Base-by-base conservation (phyloP, 1,140 invertebrate genomes). In the Vanessa tameamea region DNA sequence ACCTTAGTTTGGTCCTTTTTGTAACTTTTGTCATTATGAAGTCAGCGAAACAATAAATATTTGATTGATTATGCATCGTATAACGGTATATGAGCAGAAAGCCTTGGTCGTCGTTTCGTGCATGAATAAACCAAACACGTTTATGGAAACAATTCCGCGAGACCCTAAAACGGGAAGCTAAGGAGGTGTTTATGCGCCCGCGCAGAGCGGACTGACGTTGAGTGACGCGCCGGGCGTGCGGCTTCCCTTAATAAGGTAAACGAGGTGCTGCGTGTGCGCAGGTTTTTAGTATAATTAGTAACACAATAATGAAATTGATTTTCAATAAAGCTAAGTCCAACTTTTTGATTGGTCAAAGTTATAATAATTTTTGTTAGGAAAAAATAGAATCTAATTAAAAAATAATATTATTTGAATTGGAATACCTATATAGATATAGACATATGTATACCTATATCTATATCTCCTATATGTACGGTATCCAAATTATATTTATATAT, bases 221-320 rank as follows among this genome's bases (percentile, higher is more conserved):
- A 90, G 83, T 86, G 87, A 90, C 87, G 83, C 78, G 84, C 57
- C 84, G 83, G 74, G 80, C 80, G 57, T 13, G 82, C 77, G 76
- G 72, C 72, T 67, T 72, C 16, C 75, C 86, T 86, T 83, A 86
- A 89, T 88, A 89, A 87, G 87, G 87, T 87, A 87, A 87, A 90
- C 86, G 85, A 87, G 86, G 87, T 83, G 83, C 84, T 82, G 77
- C 64, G 72, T 80, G 79, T 78, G 72, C 69, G 20, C 78, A 76
- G 80, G 79, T 70, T 78, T 76, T 64, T 57, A 57, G 53, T 82
- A 82, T 75, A 85, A 87, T 85, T 85, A 84, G 82, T 78, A 77
- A 63, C 65, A 61, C 12, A 57, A 23, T 5, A 23, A 57, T 57
- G 20, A 8, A 20, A 57, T 26, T 2, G 26, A 23, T 57, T 57